A percentile compares a stretch with the other conserved stretches of the same genome.
Evolutionary conservation across 1,140 invertebrate species (phyloP).

Genomic region (Sinonovacula constricta): DNA sequence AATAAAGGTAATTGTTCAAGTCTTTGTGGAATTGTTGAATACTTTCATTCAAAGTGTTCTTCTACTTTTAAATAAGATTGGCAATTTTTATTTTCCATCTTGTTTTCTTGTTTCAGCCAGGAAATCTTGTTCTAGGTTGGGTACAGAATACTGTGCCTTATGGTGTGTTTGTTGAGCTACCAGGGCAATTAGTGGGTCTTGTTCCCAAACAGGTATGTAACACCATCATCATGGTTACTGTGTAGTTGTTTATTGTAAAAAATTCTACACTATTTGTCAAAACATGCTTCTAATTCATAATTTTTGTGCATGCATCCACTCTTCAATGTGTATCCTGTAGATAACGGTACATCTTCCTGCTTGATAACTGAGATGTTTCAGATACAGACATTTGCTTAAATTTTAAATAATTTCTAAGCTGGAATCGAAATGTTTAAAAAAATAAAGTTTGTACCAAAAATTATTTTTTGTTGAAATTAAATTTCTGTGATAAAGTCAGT

Average conservation of each 20-base stretch:
- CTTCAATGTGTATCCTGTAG: background rate
- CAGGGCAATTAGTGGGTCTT: conserved; percentile 69
- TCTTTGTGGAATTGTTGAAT: no score
- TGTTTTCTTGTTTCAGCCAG: conserved; percentile 66
- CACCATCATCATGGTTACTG: background rate
- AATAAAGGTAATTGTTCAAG: no score
- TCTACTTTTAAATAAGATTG: no score
- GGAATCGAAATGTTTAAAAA: no score
- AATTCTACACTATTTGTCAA: background rate
- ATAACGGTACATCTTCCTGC: background rate
- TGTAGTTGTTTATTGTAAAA: background rate
- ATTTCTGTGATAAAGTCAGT: no score
- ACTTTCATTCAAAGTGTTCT: no score
- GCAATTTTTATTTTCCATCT: no score
- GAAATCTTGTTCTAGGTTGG: conserved; percentile 67
- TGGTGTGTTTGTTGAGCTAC: conserved; percentile 76
- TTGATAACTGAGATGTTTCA: background rate
- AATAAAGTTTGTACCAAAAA: no score
- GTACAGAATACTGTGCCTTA: conserved; percentile 70
- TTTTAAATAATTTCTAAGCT: no score
- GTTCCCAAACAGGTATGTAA: conserved; percentile 67
- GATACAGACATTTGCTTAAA: no score
- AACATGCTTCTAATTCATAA: background rate
- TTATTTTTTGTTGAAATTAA: no score
- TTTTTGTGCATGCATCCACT: background rate